Evolutionary conservation across 1,140 invertebrate genomes (phyloP).

Genomic region (Maconellicoccus hirsutus): DNA sequence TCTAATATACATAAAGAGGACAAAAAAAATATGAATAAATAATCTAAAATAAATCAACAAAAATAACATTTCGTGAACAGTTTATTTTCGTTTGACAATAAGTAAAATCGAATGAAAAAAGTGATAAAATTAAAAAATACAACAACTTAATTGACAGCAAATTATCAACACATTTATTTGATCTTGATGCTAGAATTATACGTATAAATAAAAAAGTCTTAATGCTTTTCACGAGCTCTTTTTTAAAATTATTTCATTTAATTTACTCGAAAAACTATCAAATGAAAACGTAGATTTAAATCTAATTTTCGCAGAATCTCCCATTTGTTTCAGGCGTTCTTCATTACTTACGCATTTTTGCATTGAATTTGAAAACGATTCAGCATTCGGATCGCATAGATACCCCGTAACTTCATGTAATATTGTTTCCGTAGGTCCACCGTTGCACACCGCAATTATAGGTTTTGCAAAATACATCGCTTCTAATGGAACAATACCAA

Average conservation of each 20-base stretch:
- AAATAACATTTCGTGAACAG: too few species aligned
- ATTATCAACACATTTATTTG: too few species aligned
- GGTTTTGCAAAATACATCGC: constrained; percentile 91
- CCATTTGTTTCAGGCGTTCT: constrained; percentile 46
- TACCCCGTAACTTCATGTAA: constrained; percentile 79
- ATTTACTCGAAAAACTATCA: constrained; percentile 54
- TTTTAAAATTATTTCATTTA: constrained; percentile 47
- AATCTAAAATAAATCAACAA: too few species aligned
- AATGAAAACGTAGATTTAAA: constrained; percentile 71
- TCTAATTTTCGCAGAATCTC: constrained; percentile 52
- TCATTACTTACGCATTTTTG: constrained; percentile 36
- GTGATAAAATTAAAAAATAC: too few species aligned
- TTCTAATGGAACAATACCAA: constrained; percentile 98
- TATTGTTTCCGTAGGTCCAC: constrained; percentile 91
- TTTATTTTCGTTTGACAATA: too few species aligned
- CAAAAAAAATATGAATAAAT: too few species aligned
- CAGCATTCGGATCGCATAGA: constrained; percentile 54
- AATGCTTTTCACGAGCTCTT: constrained; percentile 30
- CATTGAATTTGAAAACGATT: constrained; percentile 71
- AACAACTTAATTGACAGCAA: too few species aligned
- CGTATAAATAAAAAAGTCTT: too few species aligned
- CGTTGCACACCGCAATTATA: constrained; percentile 88
- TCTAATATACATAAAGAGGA: too few species aligned
- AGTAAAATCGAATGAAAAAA: too few species aligned
- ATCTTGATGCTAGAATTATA: too few species aligned